These are phyloP conservation scores for Polypterus senegalus DNA, from an alignment of 2,113 vertebrate genomes.

Conservation along the genomic window DNA sequence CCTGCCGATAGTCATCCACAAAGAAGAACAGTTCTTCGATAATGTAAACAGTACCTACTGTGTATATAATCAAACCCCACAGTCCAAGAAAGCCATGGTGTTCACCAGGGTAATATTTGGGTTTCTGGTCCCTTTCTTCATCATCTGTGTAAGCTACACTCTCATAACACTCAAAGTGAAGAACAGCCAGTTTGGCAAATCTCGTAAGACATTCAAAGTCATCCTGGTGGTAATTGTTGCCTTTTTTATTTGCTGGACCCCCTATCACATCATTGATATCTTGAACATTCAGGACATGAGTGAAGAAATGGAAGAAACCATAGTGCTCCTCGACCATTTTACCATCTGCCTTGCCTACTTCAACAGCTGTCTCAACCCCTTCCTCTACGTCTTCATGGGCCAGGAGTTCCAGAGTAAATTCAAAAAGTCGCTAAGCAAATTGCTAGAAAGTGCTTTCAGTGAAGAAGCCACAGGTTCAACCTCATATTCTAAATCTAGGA, in stretches of 20 bases:
- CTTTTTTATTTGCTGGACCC: slow-evolving; percentile 63
- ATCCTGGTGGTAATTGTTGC: slow-evolving; percentile 31
- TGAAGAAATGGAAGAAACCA: not conserved
- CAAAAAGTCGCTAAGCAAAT: slow-evolving; percentile 31
- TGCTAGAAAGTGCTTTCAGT: slow-evolving; percentile 51
- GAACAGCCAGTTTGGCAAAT: slow-evolving; percentile 22
- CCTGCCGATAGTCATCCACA: slow-evolving; percentile 44
- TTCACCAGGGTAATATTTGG: slow-evolving; percentile 42
- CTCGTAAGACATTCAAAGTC: slow-evolving; percentile 37
- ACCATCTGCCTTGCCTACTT: slow-evolving; percentile 42
- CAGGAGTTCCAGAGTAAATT: slow-evolving; percentile 49
- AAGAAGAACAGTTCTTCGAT: slow-evolving; percentile 11
- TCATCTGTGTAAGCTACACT: slow-evolving; percentile 44
- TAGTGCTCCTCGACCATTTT: slow-evolving; percentile 36
- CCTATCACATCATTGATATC: slow-evolving; percentile 50
- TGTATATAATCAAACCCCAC: too few relatives aligned
- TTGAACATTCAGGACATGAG: slow-evolving; percentile 21
- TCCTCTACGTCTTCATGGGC: slow-evolving; percentile 62
- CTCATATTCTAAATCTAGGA: slow-evolving; percentile 23
- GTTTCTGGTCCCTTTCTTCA: slow-evolving; percentile 48
- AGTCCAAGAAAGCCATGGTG: slow-evolving; percentile 3
- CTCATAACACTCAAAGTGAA: slow-evolving; percentile 31
- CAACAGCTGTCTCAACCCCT: slow-evolving; percentile 68
- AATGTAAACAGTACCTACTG: not conserved
- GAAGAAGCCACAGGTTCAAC: slow-evolving; percentile 32